A percentile compares a stretch with the other conserved stretches of the same genome.
Evolutionary conservation across 2,888 invertebrate species (phyloP).

Genomic region (Ectemnius lituratus): DNA sequence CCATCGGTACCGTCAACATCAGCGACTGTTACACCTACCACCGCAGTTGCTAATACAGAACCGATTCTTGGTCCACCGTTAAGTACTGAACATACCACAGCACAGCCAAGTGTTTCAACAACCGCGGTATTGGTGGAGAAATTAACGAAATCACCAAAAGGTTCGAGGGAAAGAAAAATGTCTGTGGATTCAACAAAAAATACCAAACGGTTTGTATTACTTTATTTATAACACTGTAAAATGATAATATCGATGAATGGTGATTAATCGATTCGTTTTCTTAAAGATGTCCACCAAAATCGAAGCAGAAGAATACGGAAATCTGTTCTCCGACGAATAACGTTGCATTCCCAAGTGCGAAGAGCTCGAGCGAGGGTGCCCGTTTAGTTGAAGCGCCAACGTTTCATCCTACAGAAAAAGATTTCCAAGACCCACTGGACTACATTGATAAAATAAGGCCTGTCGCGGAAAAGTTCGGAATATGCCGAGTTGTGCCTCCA

Average conservation of each 20-base stretch:
- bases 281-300: conserved; percentile 62
- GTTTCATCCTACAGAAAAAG: conserved; percentile 89
- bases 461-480: conserved; percentile 88
- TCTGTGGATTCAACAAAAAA: conserved; percentile 65
- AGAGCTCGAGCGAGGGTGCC: conserved; percentile 71
- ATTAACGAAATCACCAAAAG: conserved; percentile 62
- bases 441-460: conserved; percentile 90
- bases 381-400: conserved; percentile 87
- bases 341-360: conserved; percentile 65
- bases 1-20: conserved; percentile 60
- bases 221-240: background rate
- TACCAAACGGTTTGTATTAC: conserved; percentile 59
- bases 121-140: conserved; percentile 50
- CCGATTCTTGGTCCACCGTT: conserved; percentile 21
- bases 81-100: conserved; percentile 35
- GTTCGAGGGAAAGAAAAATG: conserved; percentile 64
- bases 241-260: background rate
- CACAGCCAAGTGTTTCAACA: background rate
- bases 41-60: conserved; percentile 17
- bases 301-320: conserved; percentile 62
- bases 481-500: conserved; percentile 93
- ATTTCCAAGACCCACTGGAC: conserved; percentile 90
- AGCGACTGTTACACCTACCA: conserved; percentile 14
- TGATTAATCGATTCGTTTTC: background rate
- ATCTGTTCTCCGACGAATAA: conserved; percentile 63